phyloP scores from a whole-genome alignment of 1,140 invertebrate species.

The Macrobrachium rosenbergii region DNA sequence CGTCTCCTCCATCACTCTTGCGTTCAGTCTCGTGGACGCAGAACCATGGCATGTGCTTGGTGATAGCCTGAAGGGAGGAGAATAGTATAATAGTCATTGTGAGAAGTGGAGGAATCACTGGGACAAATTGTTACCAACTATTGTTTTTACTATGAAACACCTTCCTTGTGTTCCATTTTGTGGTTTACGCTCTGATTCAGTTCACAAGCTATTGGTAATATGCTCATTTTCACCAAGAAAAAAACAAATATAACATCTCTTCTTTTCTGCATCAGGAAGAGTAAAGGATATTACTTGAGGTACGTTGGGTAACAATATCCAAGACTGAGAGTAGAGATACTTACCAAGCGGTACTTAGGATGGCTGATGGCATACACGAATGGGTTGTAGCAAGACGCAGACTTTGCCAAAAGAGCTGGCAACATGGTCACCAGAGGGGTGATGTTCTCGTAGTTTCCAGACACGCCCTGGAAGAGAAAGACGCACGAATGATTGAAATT shows the following conservation, averaged over 20 bases:
- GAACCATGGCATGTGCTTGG: too few relatives aligned
- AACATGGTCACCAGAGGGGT: constrained; percentile 68
- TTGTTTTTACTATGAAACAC: too few relatives aligned
- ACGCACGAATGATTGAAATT: background rate
- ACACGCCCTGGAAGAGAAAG: constrained; percentile 66
- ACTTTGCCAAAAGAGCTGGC: constrained; percentile 64
- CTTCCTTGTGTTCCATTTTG: too few relatives aligned
- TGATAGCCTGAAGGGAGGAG: too few relatives aligned
- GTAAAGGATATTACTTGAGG: background rate
- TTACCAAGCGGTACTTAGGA: constrained; percentile 57
- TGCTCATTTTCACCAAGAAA: too few relatives aligned
- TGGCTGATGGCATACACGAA: constrained; percentile 66
- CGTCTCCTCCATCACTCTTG: too few relatives aligned
- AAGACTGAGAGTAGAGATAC: background rate
- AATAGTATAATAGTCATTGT: background rate
- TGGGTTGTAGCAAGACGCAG: constrained; percentile 65
- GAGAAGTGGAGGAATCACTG: background rate
- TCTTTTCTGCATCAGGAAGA: background rate
- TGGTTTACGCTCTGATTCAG: too few relatives aligned
- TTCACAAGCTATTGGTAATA: too few relatives aligned
- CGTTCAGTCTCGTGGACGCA: too few relatives aligned
- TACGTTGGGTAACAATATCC: too few relatives aligned
- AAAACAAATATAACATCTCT: too few relatives aligned
- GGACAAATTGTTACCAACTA: background rate
- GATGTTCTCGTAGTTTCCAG: constrained; percentile 67